phyloP scores from a whole-genome alignment of 2,113 vertebrate genomes.

The Zosterops borbonicus region DNA sequence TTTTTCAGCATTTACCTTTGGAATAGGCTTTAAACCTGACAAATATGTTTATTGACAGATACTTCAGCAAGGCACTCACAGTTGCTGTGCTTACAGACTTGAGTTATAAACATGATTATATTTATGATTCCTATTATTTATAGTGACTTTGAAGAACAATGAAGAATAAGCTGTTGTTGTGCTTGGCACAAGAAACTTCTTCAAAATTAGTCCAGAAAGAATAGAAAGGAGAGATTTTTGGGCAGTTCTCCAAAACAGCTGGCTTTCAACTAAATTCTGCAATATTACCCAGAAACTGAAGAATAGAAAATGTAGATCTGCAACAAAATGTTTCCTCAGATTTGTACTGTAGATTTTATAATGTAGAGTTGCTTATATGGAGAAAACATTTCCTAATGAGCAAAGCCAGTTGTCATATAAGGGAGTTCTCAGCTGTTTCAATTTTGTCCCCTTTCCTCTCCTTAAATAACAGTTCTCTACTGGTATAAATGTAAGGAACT shows the following conservation, averaged over 20 bases:
- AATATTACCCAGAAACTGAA: neutral
- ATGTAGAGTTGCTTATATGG: neutral
- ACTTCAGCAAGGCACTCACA: neutral
- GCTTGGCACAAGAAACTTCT: neutral
- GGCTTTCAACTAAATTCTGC: neutral
- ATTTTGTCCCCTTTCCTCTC: accelerated
- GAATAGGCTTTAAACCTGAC: constrained; percentile 11
- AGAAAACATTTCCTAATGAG: neutral
- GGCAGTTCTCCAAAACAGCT: neutral
- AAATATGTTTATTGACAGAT: neutral
- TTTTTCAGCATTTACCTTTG: constrained; percentile 24
- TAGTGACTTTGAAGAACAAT: neutral
- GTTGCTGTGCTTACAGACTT: neutral
- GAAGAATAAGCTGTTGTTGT: neutral
- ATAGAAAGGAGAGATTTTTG: neutral
- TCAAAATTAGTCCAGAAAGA: neutral
- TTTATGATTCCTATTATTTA: neutral
- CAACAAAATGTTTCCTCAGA: neutral
- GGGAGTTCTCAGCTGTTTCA: neutral
- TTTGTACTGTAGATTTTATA: neutral
- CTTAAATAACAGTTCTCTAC: neutral
- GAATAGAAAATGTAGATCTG: neutral
- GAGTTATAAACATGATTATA: neutral
- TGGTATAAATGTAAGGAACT: neutral
- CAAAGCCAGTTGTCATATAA: neutral